A percentile compares a stretch with the other conserved stretches of the same genome.
phyloP scores from a whole-genome alignment of 2,888 invertebrate species.

The Petrophora chlorosata region DNA sequence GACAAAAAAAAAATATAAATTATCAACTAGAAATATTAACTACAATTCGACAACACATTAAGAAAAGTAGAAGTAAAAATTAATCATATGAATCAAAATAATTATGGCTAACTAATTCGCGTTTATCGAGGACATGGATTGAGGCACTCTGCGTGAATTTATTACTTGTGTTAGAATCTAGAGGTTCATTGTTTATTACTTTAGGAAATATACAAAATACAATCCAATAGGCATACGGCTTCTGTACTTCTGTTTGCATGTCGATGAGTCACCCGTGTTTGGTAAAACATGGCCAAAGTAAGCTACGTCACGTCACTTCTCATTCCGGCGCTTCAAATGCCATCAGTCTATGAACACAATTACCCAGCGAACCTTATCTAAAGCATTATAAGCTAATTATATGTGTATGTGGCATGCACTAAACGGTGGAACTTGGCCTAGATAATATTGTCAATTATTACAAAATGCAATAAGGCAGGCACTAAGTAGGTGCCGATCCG shows the following conservation, averaged over 20 bases:
- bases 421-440: slow-evolving; percentile 68
- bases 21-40: slow-evolving; percentile 64
- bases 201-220: slow-evolving; percentile 72
- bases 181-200: slow-evolving; percentile 51
- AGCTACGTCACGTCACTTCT: slow-evolving; percentile 30
- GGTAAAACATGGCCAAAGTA: slow-evolving; percentile 40
- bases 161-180: slow-evolving; percentile 63
- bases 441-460: slow-evolving; percentile 52
- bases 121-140: slow-evolving; percentile 72
- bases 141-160: slow-evolving; percentile 83
- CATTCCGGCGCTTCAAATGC: slow-evolving; percentile 39
- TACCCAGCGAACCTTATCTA: slow-evolving; percentile 81
- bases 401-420: slow-evolving; percentile 80
- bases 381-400: slow-evolving; percentile 81
- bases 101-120: slow-evolving; percentile 78
- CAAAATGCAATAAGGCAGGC: slow-evolving; percentile 14
- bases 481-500: neutral
- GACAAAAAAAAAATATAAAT: slow-evolving; percentile 60
- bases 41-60: slow-evolving; percentile 73
- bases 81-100: slow-evolving; percentile 65
- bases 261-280: slow-evolving; percentile 21
- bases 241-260: slow-evolving; percentile 27
- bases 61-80: slow-evolving; percentile 66
- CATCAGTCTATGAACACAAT: slow-evolving; percentile 83
- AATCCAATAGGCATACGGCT: slow-evolving; percentile 37